Evolutionary conservation across 2,113 vertebrate species (phyloP), one percentile per base, ranked within the genome.

Genomic region (Brachionichthys hirsutus): DNA sequence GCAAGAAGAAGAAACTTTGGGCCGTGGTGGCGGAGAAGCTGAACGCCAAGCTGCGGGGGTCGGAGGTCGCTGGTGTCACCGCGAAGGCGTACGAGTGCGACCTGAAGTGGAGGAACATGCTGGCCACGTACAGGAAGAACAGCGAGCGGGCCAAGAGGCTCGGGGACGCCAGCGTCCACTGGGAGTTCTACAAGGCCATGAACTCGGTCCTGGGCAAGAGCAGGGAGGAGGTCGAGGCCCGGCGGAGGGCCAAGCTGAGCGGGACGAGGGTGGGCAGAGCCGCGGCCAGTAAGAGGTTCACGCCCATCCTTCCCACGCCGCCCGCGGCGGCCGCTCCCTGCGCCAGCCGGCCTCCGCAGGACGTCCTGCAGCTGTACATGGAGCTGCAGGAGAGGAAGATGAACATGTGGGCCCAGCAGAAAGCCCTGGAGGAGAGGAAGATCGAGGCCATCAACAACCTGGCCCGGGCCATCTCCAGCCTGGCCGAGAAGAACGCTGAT

Each of bases 321-420:
- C 64, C 83, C 0, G 16, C 47, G 0, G 38, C 73, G 0, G 48
- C 75, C 0, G 20, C 81, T 0, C 5, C 81, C 55, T 73, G 68
- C 53, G 16, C 70, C 0, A 9, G 77, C 35, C 62, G 81, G n/a
- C 90, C 88, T 11, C 86, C 89, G 0, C 89, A 89, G 77, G 90
- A 92, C 22, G 71, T 91, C 43, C 79, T 92, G 35, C 91, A 92
- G 70, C 74, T 92, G 16, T 92, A 92, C 81, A 85, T 92, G 87
- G 91, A 92, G 81, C 84, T 92, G 43, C 91, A 92, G 45, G 91
- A 92, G 82, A 87, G 90, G 75, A 91, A 91, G 77, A 79, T 92
- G 82, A 91, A 89, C 83, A 90, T 92, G 90, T 92, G 90, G 90
- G 87, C 84, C 2, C 90, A 91, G 81, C 91, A 92, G 80, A 91